Evolutionary conservation across 2,113 vertebrate genomes (phyloP), one percentile per base, ranked within the genome.

Genomic region (Prunella fulvescens): DNA sequence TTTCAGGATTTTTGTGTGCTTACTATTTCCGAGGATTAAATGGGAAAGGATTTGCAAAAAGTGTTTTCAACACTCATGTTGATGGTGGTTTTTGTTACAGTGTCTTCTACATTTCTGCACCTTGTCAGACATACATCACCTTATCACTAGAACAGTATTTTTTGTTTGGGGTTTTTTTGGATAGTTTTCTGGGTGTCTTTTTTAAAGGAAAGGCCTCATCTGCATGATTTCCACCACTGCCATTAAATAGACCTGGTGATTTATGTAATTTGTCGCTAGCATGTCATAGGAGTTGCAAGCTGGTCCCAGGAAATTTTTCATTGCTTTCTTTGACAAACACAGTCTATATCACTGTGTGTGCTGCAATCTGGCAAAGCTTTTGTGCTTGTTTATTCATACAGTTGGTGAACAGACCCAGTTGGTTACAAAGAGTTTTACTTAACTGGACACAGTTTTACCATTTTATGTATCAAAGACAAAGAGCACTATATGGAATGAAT

Each of bases 91-190:
- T 3, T 58, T 57, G 3, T 69, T 71, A n/a, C 20, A 44, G 3
- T 4, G 4, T 23, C 6, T 69, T 72, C 26, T 62, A 37, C 16
- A 13, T 92, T 78, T 66, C 31, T 88, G 31, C 15, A 64, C 2
- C 64, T 57, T 74, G 11, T 66, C 53, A 37, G 19, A 3, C 14
- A 19, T 8, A 16, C 9, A 18, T 65, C 31, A 60, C 10, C 17
- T 8, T 69, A 31, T 56, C 48, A 65, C 18, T 51, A 19, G 12
- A 7, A 64, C 3, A 28, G 8, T 23, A 42, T 25, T 6, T 31
- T 50, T 50, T 29, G 9, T 2, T 23, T 62, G 1, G 1, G 5
- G 11, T 0, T 4, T 23, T 64, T 65, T 73, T 37, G 1, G 5
- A 39, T 39, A 11, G 3, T 47, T 74, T 74, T 61, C 19, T 40